phyloP scores from a whole-genome alignment of 2,888 invertebrate genomes.

The Digitonthophagus gazella region DNA sequence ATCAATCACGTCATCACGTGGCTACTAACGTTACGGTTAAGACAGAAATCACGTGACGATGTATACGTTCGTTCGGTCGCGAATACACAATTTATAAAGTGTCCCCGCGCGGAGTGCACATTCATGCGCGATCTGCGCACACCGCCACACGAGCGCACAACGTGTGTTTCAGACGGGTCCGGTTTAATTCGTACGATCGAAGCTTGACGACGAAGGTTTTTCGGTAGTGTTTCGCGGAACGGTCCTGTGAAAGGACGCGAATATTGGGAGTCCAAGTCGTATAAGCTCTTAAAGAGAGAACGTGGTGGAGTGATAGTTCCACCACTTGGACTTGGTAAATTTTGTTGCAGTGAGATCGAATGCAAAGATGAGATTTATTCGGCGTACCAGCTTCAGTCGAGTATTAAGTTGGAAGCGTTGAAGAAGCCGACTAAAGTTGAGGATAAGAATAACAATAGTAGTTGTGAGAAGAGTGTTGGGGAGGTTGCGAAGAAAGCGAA shows the following conservation, averaged over 20 bases:
- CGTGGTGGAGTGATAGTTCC: background rate
- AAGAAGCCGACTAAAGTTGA: constrained; percentile 6
- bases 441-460: constrained; percentile 22
- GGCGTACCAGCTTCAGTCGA: constrained; percentile 56
- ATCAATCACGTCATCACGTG: background rate
- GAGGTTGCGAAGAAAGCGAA: constrained; percentile 8
- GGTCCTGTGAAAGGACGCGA: background rate
- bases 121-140: background rate
- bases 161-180: background rate
- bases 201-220: background rate
- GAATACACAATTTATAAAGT: too few relatives aligned
- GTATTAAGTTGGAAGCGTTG: constrained; percentile 24
- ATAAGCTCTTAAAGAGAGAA: background rate
- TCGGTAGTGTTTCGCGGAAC: constrained; percentile 4
- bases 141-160: background rate
- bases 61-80: too few relatives aligned
- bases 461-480: constrained; percentile 20
- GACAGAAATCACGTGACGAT: background rate
- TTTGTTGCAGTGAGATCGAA: constrained; percentile 69
- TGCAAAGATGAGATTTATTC: constrained; percentile 76
- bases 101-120: too few relatives aligned
- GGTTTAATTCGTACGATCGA: constrained; percentile 4
- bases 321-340: background rate
- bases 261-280: too few relatives aligned
- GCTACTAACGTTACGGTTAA: background rate